These are phyloP conservation scores for Dasyurus viverrinus DNA, from an alignment of 2,113 vertebrate genomes.

Conservation along the genomic window DNA sequence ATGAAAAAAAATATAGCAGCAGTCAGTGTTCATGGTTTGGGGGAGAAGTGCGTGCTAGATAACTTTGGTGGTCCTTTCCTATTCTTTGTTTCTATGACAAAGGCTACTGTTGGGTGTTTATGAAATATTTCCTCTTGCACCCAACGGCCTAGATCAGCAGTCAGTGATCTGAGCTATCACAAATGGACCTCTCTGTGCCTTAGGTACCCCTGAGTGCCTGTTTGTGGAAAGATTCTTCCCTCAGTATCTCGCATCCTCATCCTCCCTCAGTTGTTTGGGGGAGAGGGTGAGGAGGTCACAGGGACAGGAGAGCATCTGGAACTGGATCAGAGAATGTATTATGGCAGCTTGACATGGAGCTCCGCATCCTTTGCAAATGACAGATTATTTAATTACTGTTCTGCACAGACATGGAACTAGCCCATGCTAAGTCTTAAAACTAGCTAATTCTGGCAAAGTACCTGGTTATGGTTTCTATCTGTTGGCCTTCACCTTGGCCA, in stretches of 20 bases:
- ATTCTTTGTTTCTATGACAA: not conserved
- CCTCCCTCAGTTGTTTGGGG: too few relatives aligned
- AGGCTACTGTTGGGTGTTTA: not conserved
- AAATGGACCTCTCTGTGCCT: not conserved
- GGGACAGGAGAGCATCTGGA: too few relatives aligned
- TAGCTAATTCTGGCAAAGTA: not conserved
- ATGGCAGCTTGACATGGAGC: not conserved
- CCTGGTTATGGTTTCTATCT: not conserved
- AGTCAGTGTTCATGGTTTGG: not conserved
- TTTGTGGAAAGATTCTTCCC: not conserved
- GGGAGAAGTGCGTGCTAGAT: not conserved
- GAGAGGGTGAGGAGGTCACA: too few relatives aligned
- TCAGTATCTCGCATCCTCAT: too few relatives aligned
- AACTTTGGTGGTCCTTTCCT: not conserved
- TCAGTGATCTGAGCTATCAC: not conserved
- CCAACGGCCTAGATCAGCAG: not conserved
- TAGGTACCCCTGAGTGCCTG: not conserved
- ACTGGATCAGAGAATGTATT: not conserved
- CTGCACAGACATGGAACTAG: conserved; percentile 59
- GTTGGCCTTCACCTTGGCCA: conserved; percentile 78
- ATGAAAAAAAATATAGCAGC: not conserved
- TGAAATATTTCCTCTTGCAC: not conserved
- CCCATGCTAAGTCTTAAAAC: not conserved
- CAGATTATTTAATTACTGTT: conserved; percentile 78
- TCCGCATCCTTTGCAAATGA: conserved; percentile 56